These are phyloP conservation scores for Fukomys damarensis DNA, from an alignment of 2,113 vertebrate genomes.

Conservation along the genomic window DNA sequence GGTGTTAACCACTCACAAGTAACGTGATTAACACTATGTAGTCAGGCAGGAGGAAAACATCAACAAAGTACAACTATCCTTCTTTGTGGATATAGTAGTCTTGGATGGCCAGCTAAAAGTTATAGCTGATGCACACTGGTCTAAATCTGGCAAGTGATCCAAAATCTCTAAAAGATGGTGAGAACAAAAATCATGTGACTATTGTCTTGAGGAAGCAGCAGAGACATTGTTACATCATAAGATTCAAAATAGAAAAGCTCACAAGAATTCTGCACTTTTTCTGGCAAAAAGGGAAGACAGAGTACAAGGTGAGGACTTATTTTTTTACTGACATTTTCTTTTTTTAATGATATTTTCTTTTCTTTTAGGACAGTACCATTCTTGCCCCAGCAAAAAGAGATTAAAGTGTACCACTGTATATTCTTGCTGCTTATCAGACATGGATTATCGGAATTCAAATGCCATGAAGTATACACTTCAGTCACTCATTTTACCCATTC, in stretches of 20 bases:
- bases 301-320: neutral
- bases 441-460: neutral
- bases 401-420: neutral
- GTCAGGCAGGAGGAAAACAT: neutral
- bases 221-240: conserved; percentile 16
- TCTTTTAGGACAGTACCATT: neutral
- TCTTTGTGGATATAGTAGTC: neutral
- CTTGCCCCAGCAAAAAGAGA: neutral
- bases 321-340: neutral
- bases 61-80: accelerated
- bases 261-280: neutral
- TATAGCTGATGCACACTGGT: neutral
- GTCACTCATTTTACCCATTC: neutral
- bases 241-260: neutral
- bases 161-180: neutral
- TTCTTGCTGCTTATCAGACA: neutral
- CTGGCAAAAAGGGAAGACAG: neutral
- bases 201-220: neutral
- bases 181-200: neutral
- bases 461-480: neutral
- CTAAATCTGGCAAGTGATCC: neutral
- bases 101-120: neutral
- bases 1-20: neutral
- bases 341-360: neutral
- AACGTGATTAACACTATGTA: neutral